Base-by-base conservation (phyloP, 2,113 vertebrate genomes). In the Pedetes capensis region DNA sequence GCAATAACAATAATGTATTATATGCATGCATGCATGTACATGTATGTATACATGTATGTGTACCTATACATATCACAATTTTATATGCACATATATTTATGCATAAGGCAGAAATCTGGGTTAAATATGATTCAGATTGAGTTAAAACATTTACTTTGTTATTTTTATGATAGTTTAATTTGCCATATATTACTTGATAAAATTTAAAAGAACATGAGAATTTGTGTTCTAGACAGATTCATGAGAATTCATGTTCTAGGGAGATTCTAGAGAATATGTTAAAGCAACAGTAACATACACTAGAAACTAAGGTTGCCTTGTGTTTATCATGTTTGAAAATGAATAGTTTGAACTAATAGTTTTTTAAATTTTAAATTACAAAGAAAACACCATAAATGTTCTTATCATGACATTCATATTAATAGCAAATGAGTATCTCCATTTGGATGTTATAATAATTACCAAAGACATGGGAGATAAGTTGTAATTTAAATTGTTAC, bases 401-500 rank as follows among this genome's bases (percentile, higher is more conserved):
- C n/a, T 69, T 92, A n/a, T n/a, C n/a, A 90, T 71, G 27, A 34
- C 8, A 55, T 91, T 27, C 51, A 72, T 87, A 76, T 37, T 93
- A 76, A 72, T n/a, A 83, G 55, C 20, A 76, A 78, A 74, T 72
- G 17, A 90, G 6, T 83, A 84, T 64, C 44, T 18, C 25, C 69
- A 82, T 18, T 76, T 79, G 37, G 29, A 90, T 93, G 37, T 76
- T 89, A 51, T 32, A 89, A 61, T 68, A 93, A 83, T 44, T 84
- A 95, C 12, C 11, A 72, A 83, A 94, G 9, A 49, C 93, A 82
- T 11, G 82, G 12, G 79, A 78, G 79, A 37, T 32, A 69, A 95
- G 53, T 57, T 85, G 55, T 34, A 71, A 61, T 95, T 95, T 93
- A 87, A 93, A 95, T 63, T 82, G 29, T 47, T 96, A 37, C 13